phyloP scores from a whole-genome alignment of 2,888 invertebrate species.

The Gryllus longicercus region DNA sequence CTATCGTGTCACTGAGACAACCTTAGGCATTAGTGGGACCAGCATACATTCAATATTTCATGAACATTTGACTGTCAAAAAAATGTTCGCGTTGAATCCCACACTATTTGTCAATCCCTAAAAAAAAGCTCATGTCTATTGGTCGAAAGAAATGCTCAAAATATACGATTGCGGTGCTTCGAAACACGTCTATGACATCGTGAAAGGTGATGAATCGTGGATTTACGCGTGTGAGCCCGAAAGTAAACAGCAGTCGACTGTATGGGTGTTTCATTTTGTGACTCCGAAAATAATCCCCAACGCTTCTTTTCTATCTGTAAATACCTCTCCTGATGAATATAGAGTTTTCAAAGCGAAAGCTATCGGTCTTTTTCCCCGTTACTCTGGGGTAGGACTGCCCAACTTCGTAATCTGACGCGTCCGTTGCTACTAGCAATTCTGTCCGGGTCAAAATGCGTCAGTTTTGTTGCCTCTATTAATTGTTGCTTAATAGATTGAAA shows the following conservation, averaged over 20 bases:
- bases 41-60: too few relatives aligned
- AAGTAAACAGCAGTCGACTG: too few relatives aligned
- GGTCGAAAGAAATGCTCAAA: too few relatives aligned
- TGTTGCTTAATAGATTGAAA: too few relatives aligned
- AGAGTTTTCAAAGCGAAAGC: neutral
- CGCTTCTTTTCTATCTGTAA: constrained; percentile 20
- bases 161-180: too few relatives aligned
- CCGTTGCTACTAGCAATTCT: neutral
- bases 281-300: constrained; percentile 17
- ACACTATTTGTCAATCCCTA: neutral
- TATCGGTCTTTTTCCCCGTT: neutral
- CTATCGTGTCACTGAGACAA: too few relatives aligned
- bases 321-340: neutral
- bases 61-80: too few relatives aligned
- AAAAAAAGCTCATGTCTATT: too few relatives aligned
- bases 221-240: too few relatives aligned
- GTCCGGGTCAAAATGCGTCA: neutral
- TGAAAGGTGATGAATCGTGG: too few relatives aligned
- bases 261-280: neutral
- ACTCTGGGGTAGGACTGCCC: neutral
- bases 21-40: too few relatives aligned
- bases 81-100: neutral
- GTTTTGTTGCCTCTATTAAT: neutral
- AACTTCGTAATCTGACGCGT: neutral
- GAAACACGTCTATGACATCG: too few relatives aligned